phyloP scores from a whole-genome alignment of 1,140 invertebrate genomes.

The Agraylea sexmaculata region DNA sequence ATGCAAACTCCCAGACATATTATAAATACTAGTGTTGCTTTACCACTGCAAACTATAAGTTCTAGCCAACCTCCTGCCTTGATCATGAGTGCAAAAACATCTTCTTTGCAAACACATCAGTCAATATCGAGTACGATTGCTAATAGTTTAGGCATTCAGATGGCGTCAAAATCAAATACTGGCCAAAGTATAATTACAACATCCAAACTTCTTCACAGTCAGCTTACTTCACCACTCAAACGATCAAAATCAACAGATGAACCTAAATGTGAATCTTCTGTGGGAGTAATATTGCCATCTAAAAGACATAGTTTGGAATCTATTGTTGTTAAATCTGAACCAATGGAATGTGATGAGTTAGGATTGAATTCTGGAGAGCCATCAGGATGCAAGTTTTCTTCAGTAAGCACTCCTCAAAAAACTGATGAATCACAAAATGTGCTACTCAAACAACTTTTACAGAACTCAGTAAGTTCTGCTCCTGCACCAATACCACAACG shows the following conservation, averaged over 20 bases:
- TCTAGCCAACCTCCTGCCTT: constrained; percentile 39
- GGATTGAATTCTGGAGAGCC: constrained; percentile 10
- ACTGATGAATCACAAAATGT: constrained; percentile 79
- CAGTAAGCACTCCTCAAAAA: constrained; percentile 28
- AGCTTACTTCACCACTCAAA: constrained; percentile 42
- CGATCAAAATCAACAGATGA: constrained; percentile 42
- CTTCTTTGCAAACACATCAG: constrained; percentile 21
- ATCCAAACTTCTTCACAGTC: constrained; percentile 41
- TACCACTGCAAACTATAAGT: constrained; percentile 38
- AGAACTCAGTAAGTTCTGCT: constrained; percentile 58
- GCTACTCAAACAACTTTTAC: constrained; percentile 76
- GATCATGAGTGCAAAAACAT: constrained; percentile 36
- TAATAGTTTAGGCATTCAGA: constrained; percentile 28
- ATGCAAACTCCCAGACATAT: constrained; percentile 35
- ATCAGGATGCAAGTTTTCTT: constrained; percentile 26
- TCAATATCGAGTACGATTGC: constrained; percentile 23
- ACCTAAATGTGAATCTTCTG: constrained; percentile 36
- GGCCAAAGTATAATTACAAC: constrained; percentile 34
- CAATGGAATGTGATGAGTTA: constrained; percentile 35
- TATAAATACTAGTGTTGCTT: constrained; percentile 31
- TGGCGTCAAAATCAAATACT: constrained; percentile 25
- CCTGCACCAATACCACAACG: constrained; percentile 34
- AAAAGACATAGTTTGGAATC: constrained; percentile 40
- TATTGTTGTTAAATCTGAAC: constrained; percentile 38
- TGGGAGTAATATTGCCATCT: constrained; percentile 35